Base-by-base conservation (phyloP, 2,113 vertebrate genomes). In the Apistogramma diplotaenia region DNA sequence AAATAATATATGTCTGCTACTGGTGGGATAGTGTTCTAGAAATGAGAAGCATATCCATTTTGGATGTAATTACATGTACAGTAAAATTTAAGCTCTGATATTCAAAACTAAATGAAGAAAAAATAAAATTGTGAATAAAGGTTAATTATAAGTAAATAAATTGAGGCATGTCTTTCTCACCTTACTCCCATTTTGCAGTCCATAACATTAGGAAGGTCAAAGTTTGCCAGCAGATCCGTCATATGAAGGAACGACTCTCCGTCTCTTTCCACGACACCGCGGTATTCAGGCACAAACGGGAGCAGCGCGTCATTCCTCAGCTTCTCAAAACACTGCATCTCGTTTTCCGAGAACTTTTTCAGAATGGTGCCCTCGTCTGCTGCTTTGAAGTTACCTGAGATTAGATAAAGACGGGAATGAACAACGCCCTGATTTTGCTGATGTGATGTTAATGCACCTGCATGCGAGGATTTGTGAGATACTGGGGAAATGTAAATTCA, bases 121-220 rank as follows among this genome's bases (percentile, higher is more conserved):
- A 19, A 7, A 25, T n/a, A 8, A 25, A 62, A 11, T 25, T 27
- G 4, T 27, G 1, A 9, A 62, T 2, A 13, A 4, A 53, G 37
- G 21, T 59, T 9, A 18, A 33, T 37, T n/a, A 2, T 5, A n/a
- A 23, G 10, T 49, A 3, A 5, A 33, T 15, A 8, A 13, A 58
- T 70, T 23, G 4, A 70, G 62, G 27, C 40, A 3, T 23, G 4
- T 9, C 29, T 65, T 49, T 86, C 72, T 81, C 86, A 99, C 98
- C 98, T 97, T 90, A 98, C 93, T 7, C 98, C 98, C 96, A 99
- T 99, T 90, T 99, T 99, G 94, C 98, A 99, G 94, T 99, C 98
- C 92, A 99, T 99, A 78, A 99, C 98, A 43, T 96, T 98, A 18
- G 98, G 98, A 18, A 95, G 96, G 40, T 98, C 96, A 86, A 99